phyloP scores from a whole-genome alignment of 1,140 invertebrate genomes.

The Nilaparvata lugens region DNA sequence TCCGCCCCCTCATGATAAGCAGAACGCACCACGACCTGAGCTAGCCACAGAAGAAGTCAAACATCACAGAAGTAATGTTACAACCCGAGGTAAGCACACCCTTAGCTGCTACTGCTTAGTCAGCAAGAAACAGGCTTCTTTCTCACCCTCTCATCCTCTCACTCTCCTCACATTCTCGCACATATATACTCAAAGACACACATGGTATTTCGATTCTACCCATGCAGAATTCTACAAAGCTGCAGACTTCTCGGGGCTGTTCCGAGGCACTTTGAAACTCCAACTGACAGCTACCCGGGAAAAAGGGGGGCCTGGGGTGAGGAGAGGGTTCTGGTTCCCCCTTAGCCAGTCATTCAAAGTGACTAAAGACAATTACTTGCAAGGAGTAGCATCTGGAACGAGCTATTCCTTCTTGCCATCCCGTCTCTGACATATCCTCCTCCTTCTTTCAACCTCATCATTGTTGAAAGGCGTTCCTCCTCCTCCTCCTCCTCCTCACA shows the following conservation, averaged over 20 bases:
- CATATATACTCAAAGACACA: neutral
- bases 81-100: neutral
- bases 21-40: too few species aligned
- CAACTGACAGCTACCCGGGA: neutral
- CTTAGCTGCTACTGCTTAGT: neutral
- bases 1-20: too few species aligned
- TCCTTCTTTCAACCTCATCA: too few species aligned
- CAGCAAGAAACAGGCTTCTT: neutral
- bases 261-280: neutral
- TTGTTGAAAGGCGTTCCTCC: too few species aligned
- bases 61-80: too few species aligned
- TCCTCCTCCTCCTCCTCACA: too few species aligned
- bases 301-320: neutral
- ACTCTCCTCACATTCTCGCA: neutral
- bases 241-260: neutral
- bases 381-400: too few species aligned
- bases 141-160: neutral
- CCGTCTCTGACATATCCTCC: too few species aligned
- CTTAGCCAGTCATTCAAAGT: neutral
- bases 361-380: neutral
- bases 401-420: too few species aligned
- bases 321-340: neutral
- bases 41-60: too few species aligned
- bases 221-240: neutral
- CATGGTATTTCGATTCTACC: neutral